Percentiles rank a stretch among this genome's conserved stretches.
phyloP scores from a whole-genome alignment of 2,888 invertebrate genomes.

The Patella pellucida region DNA sequence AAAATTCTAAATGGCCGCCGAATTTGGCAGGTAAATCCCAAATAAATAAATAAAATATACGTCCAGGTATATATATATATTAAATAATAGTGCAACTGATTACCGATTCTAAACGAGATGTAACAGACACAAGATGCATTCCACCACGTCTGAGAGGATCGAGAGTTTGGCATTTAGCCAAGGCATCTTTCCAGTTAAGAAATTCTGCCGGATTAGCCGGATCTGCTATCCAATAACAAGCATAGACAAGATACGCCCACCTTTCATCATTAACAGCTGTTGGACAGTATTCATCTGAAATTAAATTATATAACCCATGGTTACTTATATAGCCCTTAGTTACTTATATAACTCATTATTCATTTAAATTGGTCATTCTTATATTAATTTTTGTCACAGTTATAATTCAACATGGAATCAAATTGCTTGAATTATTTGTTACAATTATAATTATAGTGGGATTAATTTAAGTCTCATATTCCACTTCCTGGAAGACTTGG shows the following conservation, averaged over 20 bases:
- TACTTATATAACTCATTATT: no score
- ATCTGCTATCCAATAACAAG: conserved; percentile 42
- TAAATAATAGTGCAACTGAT: background rate
- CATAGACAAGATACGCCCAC: conserved; percentile 17
- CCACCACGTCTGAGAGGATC: conserved; percentile 23
- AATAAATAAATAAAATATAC: no score
- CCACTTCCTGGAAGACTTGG: no score
- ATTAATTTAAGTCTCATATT: no score
- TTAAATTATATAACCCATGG: background rate
- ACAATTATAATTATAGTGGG: no score
- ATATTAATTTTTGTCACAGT: no score
- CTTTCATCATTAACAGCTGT: conserved; percentile 18
- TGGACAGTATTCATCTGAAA: conserved; percentile 37
- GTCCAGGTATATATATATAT: no score
- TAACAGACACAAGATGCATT: conserved; percentile 35
- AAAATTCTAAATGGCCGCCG: no score
- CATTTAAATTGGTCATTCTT: no score
- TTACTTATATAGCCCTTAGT: background rate
- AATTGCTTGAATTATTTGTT: no score
- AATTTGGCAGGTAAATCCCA: no score
- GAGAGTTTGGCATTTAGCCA: conserved; percentile 36
- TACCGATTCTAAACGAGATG: conserved; percentile 37
- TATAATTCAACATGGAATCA: no score
- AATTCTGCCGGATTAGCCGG: conserved; percentile 37
- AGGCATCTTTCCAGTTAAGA: conserved; percentile 39